Conservation (phyloP, 2,888 invertebrate genomes). For the Opisthograptis luteolata region DNA sequence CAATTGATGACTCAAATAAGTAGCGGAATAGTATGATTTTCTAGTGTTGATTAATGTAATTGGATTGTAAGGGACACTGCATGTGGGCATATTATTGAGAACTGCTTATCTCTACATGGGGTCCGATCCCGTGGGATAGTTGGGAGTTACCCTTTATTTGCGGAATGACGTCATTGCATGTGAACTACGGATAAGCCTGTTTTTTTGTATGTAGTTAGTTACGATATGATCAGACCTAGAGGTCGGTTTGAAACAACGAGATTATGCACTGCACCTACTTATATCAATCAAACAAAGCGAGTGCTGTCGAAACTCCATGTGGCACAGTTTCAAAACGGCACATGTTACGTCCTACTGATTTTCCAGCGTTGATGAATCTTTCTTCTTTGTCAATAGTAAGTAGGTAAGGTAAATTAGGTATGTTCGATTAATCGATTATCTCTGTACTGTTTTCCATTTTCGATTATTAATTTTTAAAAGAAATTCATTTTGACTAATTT, state of each 20-base stretch:
- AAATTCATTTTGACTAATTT: no score
- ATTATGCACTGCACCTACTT: conserved; percentile 78
- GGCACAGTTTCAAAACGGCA: conserved; percentile 68
- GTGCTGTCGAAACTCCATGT: conserved; percentile 58
- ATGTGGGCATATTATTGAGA: conserved; percentile 77
- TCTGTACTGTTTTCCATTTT: no score
- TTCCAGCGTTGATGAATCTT: conserved; percentile 26
- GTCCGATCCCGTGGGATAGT: conserved; percentile 77
- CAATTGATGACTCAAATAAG: conserved; percentile 28
- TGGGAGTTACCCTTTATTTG: conserved; percentile 63
- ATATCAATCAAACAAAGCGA: conserved; percentile 78
- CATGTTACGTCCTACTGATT: conserved; percentile 61
- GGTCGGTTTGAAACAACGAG: conserved; percentile 57
- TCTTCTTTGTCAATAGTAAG: conserved; percentile 36
- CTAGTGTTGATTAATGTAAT: conserved; percentile 51
- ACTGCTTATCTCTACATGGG: conserved; percentile 76
- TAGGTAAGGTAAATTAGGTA: no score
- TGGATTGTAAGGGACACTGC: conserved; percentile 64
- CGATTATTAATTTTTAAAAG: no score
- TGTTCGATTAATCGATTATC: no score
- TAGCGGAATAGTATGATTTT: conserved; percentile 40
- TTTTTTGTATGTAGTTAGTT: conserved; percentile 22
- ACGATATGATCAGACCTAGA: conserved; percentile 56
- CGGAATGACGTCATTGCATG: conserved; percentile 27
- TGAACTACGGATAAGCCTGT: conserved; percentile 11